Evolutionary conservation across 2,113 vertebrate genomes (phyloP), one percentile per base, ranked within the genome.

Genomic region (Ornithorhynchus anatinus): DNA sequence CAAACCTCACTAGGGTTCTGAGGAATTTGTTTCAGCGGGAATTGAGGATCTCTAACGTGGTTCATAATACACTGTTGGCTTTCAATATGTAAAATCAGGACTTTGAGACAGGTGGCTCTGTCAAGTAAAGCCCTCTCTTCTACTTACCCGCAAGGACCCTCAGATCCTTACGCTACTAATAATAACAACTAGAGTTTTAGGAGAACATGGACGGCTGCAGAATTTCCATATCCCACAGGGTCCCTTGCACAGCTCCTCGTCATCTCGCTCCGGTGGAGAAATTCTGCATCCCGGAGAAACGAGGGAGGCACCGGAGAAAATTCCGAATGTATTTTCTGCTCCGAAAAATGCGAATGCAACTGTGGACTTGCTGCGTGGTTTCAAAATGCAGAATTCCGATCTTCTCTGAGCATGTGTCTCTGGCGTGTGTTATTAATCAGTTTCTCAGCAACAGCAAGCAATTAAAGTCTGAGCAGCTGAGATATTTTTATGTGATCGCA

Each of bases 391-490:
- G 73, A 76, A 50, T 50, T 59, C 32, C 72, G 74, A 29, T 32
- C 19, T 67, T 36, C 52, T 27, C 71, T 64, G 32, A 64, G 7
- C 64, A n/a, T 31, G 33, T 23, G 68, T 85, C 43, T 32, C 58
- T 77, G 45, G 80, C 75, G 67, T 42, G 6, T 35, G 72, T 31
- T 69, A 65, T 82, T 84, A 81, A 71, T 72, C 57, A 59, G 13
- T 59, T 80, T 80, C 64, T 75, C 62, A 62, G 74, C 48, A 80
- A 75, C 77, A 72, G 71, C 73, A 78, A 72, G 32, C 32, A 83
- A 20, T 71, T 76, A 59, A 29, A 53, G 35, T 50, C 32, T 79
- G 3, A 63, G 37, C n/a, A 70, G 48, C 56, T 79, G 33, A 16
- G 67, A 56, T 80, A 76, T 1, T 71, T 51, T 86, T 69, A 22